Base-by-base conservation (phyloP, 1,140 invertebrate genomes). In the Mya arenaria region DNA sequence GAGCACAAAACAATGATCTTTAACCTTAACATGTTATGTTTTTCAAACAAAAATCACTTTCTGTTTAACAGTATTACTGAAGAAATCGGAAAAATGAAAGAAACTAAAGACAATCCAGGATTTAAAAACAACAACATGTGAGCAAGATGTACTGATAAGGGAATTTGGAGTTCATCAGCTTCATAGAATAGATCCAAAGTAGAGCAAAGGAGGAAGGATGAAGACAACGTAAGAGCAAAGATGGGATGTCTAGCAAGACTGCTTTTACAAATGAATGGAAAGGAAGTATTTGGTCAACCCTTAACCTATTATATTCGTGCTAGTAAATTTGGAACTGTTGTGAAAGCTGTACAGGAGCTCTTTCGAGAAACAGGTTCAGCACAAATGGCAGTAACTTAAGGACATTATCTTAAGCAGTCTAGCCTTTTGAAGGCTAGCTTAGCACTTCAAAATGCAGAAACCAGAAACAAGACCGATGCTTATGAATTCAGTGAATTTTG, bases 191-290 rank as follows among this genome's bases (percentile, higher is more conserved):
- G 78, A 60, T 28, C 15, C 66, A 25, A 23, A 44, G 58, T 55
- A n/a, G 78, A 81, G 36, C 78, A 81, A 37, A 37, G 68, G 28
- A 4, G 52, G 28, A 81, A 81, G 55, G 66, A 81, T 34, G 52
- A 72, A 63, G 68, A 81, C 32, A 81, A 81, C 55, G 37, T 81
- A 0, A 60, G 66, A 30, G 73, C 78, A 48, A 81, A 81, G 36
- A 55, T 81, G 56, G 39, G 68, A 52, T 19, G 23, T 48, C 37
- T 81, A 34, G 78, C 34, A 15, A 41, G 78, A 34, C 39, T 81
- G 6, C 25, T 81, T 8, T 30, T 19, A 30, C 52, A 44, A 58
- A 39, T 81, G 1, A 81, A 81, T 48, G 39, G 63, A 63, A 60
- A 63, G 0, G 34, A 58, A 36, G 3, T 71, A 1, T 25, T 39